Evolutionary conservation across 2,888 invertebrate genomes (phyloP), one percentile per base, ranked within the genome.

Genomic region (Hofmannophila pseudospretella): DNA sequence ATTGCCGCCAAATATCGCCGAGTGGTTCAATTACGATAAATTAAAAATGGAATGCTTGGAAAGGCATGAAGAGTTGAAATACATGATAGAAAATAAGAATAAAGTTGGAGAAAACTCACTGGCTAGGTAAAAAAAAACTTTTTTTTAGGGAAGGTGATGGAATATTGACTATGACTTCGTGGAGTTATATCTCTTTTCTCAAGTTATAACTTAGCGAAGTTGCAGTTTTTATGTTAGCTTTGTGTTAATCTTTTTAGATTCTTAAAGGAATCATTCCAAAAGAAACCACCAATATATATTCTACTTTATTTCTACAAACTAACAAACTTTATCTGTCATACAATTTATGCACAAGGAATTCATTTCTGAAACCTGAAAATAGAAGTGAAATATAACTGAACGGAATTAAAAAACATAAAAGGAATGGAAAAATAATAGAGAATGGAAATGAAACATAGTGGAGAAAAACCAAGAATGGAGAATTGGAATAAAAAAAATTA

Each of bases 11-110:
- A 81, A 88, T 47, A 66, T 90, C 43, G 77, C 79, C 16, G 64
- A 60, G 29, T 90, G 91, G 90, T 68, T 92, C 41, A 76, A 92
- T 56, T 91, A 90, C 61, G 86, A 80, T 29, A 73, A 73, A 54
- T 74, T 92, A 54, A 89, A 89, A 69, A 73, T 73, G 41, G 80
- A 88, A 52, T 93, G 93, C 59, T 41, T 85, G 12, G 66, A 67
- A 36, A 56, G 74, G 42, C 86, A 86, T 36, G 71, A 81, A 36
- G 73, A 85, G 42, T 46, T 86, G 26, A 77, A 67, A 27, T 69
- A 66, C 42, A 74, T 82, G 67, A 58, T 84, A 64, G 69, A 76
- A 29, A 67, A 66, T 39, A 73, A 62, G 49, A 76, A 70, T 45
- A 75, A 73, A 59, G 47, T 65, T 26, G 63, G 64, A 9, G 74